phyloP scores from a whole-genome alignment of 2,797 vertebrate genomes.

The Thamnophis elegans region DNA sequence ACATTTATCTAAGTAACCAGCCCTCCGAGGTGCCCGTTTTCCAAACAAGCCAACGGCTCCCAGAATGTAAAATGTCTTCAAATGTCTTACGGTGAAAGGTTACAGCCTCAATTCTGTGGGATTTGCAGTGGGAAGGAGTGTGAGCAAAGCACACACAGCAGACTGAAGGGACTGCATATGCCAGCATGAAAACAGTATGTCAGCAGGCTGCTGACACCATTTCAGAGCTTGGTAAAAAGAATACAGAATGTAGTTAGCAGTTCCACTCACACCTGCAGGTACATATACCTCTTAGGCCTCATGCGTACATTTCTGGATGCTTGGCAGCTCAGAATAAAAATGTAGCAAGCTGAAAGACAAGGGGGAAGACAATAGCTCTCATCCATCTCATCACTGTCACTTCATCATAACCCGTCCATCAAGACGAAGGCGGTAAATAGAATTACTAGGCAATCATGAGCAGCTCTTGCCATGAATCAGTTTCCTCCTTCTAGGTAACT shows the following conservation, averaged over 20 bases:
- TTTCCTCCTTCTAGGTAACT: background rate
- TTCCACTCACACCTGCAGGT: background rate
- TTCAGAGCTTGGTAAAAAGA: background rate
- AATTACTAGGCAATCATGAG: background rate
- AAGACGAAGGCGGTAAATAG: background rate
- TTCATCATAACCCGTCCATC: background rate
- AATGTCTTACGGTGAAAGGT: background rate
- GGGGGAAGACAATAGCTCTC: background rate
- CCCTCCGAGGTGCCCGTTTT: constrained; percentile 2
- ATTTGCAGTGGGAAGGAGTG: background rate
- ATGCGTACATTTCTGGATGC: no score
- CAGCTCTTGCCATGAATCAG: background rate
- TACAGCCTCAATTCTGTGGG: constrained; percentile 16
- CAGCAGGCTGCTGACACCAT: background rate
- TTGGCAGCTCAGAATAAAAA: background rate
- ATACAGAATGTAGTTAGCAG: background rate
- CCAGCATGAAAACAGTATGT: constrained; percentile 3
- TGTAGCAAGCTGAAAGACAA: background rate
- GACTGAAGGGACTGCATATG: background rate
- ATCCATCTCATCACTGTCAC: background rate
- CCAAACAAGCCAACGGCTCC: constrained; percentile 19
- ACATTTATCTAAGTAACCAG: constrained; percentile 21
- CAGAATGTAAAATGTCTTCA: constrained; percentile 20
- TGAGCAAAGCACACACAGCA: background rate
- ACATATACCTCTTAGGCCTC: background rate